These are phyloP conservation scores for Trachelus iudaicus DNA, from an alignment of 2,888 invertebrate species.

Conservation along the genomic window DNA sequence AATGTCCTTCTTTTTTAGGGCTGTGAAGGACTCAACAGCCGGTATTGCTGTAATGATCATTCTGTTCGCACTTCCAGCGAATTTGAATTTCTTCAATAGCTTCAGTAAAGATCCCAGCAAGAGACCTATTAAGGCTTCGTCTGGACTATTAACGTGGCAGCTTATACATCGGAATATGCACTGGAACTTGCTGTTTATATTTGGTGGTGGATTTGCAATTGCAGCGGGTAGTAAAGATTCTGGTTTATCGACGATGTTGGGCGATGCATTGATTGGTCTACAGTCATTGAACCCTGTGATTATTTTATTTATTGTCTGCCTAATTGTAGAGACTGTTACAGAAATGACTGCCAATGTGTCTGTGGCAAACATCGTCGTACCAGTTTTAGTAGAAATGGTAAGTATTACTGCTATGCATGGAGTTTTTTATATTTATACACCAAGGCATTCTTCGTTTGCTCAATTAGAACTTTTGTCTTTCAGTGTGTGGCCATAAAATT, in stretches of 20 bases:
- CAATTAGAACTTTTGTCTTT: constrained; percentile 22
- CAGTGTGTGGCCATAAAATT: constrained; percentile 78
- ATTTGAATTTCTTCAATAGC: constrained; percentile 79
- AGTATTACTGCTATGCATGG: constrained; percentile 31
- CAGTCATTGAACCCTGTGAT: constrained; percentile 72
- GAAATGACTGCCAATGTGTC: constrained; percentile 94
- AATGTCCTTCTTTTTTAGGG: constrained; percentile 66
- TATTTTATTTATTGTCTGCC: constrained; percentile 80
- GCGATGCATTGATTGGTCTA: constrained; percentile 76
- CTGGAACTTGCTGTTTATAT: constrained; percentile 88
- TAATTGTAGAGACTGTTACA: constrained; percentile 84
- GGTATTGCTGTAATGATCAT: constrained; percentile 86
- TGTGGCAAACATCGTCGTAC: constrained; percentile 87
- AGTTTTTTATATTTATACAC: not conserved
- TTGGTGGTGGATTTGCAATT: constrained; percentile 92
- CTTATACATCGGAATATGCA: constrained; percentile 86
- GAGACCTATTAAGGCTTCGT: constrained; percentile 73
- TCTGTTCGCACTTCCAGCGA: constrained; percentile 86
- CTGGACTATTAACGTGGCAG: constrained; percentile 85
- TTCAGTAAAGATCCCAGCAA: constrained; percentile 69
- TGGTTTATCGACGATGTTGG: constrained; percentile 81
- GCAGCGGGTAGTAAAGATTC: constrained; percentile 87
- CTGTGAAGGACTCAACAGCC: constrained; percentile 82
- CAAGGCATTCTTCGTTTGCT: not conserved
- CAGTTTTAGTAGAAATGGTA: constrained; percentile 84